phyloP scores from a whole-genome alignment of 2,113 vertebrate species.

The Rousettus leschenaultii region DNA sequence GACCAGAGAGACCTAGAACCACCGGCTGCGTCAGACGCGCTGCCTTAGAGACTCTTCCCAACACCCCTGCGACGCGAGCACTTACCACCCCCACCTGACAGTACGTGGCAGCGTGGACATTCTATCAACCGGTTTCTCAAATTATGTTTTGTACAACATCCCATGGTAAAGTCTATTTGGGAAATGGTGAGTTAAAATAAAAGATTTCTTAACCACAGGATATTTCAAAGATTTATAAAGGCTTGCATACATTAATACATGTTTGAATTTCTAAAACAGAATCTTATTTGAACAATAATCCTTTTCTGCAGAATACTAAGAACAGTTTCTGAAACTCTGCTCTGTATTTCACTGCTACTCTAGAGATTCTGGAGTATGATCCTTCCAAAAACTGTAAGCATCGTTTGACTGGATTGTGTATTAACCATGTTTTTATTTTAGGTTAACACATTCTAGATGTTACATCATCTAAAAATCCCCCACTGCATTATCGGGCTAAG shows the following conservation, averaged over 20 bases:
- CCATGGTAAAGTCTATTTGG: neutral
- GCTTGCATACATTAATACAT: neutral
- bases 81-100: neutral
- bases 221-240: neutral
- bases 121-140: neutral
- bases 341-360: neutral
- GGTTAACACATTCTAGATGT: neutral
- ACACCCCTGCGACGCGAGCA: neutral
- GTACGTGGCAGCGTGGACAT: neutral
- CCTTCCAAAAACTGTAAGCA: neutral
- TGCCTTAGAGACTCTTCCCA: neutral
- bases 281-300: neutral
- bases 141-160: neutral
- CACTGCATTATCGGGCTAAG: neutral
- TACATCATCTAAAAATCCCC: neutral
- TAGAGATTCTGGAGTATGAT: neutral
- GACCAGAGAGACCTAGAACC: fast-evolving
- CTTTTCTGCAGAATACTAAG: neutral
- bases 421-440: neutral
- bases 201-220: neutral
- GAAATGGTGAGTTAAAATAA: neutral
- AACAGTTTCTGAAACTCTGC: neutral
- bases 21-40: too few relatives aligned
- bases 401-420: neutral
- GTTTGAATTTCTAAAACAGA: neutral